Evolutionary conservation across 2,113 vertebrate species (phyloP).

Genomic region (Protobothrops mucrosquamatus): DNA sequence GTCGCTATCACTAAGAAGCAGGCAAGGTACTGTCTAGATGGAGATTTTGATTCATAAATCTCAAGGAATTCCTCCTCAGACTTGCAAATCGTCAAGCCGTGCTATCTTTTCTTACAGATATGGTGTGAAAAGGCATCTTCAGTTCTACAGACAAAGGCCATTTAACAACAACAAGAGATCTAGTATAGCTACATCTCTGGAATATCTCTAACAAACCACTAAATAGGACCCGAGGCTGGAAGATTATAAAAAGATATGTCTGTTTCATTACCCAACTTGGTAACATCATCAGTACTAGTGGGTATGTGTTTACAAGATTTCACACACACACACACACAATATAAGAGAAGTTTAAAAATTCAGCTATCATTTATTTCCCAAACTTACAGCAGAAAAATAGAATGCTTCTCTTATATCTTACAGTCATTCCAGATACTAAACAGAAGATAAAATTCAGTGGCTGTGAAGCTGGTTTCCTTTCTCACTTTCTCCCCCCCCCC

Average conservation of each 20-base stretch:
- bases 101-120: neutral
- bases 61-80: neutral
- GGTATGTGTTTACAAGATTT: neutral
- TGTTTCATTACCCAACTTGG: neutral
- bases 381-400: neutral
- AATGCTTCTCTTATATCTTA: neutral
- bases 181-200: neutral
- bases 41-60: neutral
- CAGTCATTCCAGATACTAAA: neutral
- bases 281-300: neutral
- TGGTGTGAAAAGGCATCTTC: neutral
- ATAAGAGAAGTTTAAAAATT: neutral
- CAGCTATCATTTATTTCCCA: neutral
- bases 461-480: neutral
- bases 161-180: neutral
- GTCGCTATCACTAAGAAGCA: neutral
- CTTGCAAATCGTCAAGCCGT: neutral
- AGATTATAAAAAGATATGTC: neutral
- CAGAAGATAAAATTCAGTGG: neutral
- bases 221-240: neutral
- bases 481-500: neutral
- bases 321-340: neutral
- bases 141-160: neutral
- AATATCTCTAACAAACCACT: neutral
- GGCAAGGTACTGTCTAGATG: neutral